A percentile compares a stretch with the other conserved stretches of the same genome.
phyloP scores from a whole-genome alignment of 92 coral and sea anemone species.

The Zoanthus sansibaricus region DNA sequence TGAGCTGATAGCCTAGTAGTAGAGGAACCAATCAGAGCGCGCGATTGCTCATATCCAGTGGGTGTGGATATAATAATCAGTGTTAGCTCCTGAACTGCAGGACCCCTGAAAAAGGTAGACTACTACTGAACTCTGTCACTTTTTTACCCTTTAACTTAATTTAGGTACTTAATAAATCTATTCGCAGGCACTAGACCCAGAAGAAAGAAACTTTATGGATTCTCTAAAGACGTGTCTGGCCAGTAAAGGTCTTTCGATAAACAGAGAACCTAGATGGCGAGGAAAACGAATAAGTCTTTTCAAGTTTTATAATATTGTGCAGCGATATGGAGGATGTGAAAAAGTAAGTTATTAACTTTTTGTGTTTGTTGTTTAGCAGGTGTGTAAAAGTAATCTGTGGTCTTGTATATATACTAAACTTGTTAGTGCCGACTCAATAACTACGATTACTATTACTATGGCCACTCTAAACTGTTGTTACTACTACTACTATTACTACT shows the following conservation, averaged over 20 bases:
- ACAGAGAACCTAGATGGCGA: constrained; percentile 81
- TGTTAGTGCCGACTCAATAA: constrained; percentile 42
- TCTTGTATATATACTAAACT: constrained; percentile 64
- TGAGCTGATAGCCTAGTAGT: too few species aligned
- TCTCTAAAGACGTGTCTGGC: constrained; percentile 53
- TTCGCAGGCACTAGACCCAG: constrained; percentile 42
- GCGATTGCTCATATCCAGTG: too few species aligned
- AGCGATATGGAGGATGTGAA: constrained; percentile 86
- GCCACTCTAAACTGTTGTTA: too few species aligned
- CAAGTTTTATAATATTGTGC: constrained; percentile 74
- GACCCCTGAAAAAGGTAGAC: too few species aligned
- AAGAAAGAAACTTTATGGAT: constrained; percentile 68
- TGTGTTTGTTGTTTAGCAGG: too few species aligned
- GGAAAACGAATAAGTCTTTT: constrained; percentile 73
- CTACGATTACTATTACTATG: too few species aligned
- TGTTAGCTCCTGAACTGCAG: too few species aligned
- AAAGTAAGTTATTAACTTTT: constrained; percentile 28
- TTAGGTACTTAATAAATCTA: neutral
- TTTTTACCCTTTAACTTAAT: too few species aligned
- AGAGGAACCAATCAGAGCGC: too few species aligned
- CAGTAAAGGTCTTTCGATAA: constrained; percentile 64
- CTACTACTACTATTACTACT: too few species aligned
- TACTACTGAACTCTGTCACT: too few species aligned
- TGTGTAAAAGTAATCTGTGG: constrained; percentile 73
- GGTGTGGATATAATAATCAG: too few species aligned